Base-by-base conservation (phyloP, 92 coral and sea anemone genomes). In the Pocillopora meandrina region DNA sequence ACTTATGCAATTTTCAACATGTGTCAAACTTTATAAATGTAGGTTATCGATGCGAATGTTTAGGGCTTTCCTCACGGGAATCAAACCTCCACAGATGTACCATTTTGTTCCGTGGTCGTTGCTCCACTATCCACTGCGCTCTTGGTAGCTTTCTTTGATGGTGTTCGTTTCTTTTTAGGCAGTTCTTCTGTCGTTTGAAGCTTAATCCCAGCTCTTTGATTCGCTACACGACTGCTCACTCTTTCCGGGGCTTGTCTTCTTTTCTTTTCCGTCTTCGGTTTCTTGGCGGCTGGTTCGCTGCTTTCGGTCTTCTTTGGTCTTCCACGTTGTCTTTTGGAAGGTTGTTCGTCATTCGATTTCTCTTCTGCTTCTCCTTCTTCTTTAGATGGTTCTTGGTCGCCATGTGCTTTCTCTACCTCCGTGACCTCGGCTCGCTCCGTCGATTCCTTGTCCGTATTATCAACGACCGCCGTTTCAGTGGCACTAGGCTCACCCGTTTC, bases 141-240 rank as follows among this genome's bases (percentile, higher is more conserved):
- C 84, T 81, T 87, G 56, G 65, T 26, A 23, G 62, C 61, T 76
- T 79, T 86, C 61, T 90, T 89, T 87, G 56, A 74, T 76, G 90
- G 74, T 34, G 77, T 63, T 71, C 78, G 74, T 55, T 85, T 86
- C 73, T 68, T 72, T 71, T 77, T 84, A 14, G 75, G 74, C 42
- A 67, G 56, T 59, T 73, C 85, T 14, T 56, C 88, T 56, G 73
- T 57, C 36, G 82, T 84, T 31, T 91, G 92, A 20, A 88, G 75
- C 36, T 93, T 88, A 59, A 21, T 70, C 16, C 96, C 96, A 63
- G 88, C 80, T 83, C 74, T 91, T 84, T 85, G 89, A 87, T 93
- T 93, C 36, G 90, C 89, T 20, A 93, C 92, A 72, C 96, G 75
- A 18, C 71, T 70, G 61, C 97, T 93, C 58, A 61, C 42, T 9